Percentiles rank a stretch among this genome's conserved stretches.
phyloP scores from a whole-genome alignment of 2,797 vertebrate species.

The Fistularia commersonii region DNA sequence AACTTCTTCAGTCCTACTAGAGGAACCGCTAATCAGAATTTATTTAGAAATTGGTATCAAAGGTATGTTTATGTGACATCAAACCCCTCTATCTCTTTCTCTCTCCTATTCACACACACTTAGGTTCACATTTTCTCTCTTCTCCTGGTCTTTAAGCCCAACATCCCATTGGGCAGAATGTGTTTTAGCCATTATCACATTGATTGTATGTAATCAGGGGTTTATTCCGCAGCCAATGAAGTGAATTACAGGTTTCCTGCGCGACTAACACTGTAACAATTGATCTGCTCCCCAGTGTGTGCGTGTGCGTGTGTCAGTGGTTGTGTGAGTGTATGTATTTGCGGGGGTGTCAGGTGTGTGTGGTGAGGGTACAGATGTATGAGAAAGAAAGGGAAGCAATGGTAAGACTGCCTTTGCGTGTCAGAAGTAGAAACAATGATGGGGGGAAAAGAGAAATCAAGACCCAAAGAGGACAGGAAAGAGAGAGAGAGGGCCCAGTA shows the following conservation, averaged over 20 bases:
- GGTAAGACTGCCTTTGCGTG: constrained; percentile 46
- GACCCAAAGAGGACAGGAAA: constrained; percentile 38
- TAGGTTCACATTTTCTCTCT: constrained; percentile 26
- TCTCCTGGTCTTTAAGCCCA: constrained; percentile 58
- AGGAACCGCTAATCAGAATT: not conserved
- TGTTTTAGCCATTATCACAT: constrained; percentile 84
- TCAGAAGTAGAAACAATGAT: constrained; percentile 38
- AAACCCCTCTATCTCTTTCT: not conserved
- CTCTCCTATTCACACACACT: constrained; percentile 27
- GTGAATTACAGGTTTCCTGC: constrained; percentile 89
- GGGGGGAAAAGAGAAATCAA: constrained; percentile 27
- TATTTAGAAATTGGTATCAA: not conserved
- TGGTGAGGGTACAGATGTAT: constrained; percentile 21
- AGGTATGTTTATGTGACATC: constrained; percentile 20
- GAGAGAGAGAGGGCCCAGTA: constrained; percentile 49
- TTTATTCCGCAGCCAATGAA: constrained; percentile 86
- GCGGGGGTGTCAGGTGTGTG: constrained; percentile 22
- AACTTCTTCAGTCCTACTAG: constrained; percentile 36
- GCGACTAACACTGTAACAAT: constrained; percentile 92
- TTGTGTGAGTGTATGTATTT: constrained; percentile 9
- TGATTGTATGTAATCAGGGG: constrained; percentile 88
- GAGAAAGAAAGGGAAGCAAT: constrained; percentile 33
- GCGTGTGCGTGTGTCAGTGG: constrained; percentile 33
- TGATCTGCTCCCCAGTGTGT: constrained; percentile 82
- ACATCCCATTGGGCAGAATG: constrained; percentile 79